Evolutionary conservation across 2,888 invertebrate genomes (phyloP).

Genomic region (Hypena proboscidalis): DNA sequence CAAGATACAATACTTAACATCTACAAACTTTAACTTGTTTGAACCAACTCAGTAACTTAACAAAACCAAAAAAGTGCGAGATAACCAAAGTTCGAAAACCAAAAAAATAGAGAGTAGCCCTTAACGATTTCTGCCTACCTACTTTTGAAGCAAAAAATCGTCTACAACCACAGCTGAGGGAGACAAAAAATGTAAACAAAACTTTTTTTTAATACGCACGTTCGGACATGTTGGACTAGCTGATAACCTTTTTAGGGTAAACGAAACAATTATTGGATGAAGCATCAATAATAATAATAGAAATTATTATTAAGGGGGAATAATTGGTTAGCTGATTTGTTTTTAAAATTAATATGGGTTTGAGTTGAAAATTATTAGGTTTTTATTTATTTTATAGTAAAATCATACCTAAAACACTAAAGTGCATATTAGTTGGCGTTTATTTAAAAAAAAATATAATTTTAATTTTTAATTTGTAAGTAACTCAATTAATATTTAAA

Average conservation of each 20-base stretch:
- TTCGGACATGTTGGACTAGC: slow-evolving; percentile 52
- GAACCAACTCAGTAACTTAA: slow-evolving; percentile 4
- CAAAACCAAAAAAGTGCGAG: slow-evolving; percentile 26
- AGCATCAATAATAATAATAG: neutral
- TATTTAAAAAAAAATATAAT: no score
- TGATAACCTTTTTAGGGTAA: slow-evolving; percentile 47
- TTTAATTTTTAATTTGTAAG: no score
- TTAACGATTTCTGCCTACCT: slow-evolving; percentile 35
- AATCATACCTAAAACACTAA: no score
- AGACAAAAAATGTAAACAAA: slow-evolving; percentile 67
- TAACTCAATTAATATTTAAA: no score
- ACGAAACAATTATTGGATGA: slow-evolving; percentile 3
- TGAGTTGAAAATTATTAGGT: no score
- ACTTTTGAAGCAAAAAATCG: slow-evolving; percentile 49
- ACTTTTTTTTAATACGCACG: slow-evolving; percentile 49
- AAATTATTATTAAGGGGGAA: no score
- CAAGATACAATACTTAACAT: no score
- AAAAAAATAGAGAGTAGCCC: slow-evolving; percentile 28
- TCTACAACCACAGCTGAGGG: slow-evolving; percentile 53
- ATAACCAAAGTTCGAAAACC: slow-evolving; percentile 30
- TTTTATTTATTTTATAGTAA: no score
- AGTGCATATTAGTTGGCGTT: no score
- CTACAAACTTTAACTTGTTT: slow-evolving; percentile 11
- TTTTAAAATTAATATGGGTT: no score
- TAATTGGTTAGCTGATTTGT: no score